Evolutionary conservation across 2,888 invertebrate genomes (phyloP), one percentile per base, ranked within the genome.

Genomic region (Nemoura dubitans): DNA sequence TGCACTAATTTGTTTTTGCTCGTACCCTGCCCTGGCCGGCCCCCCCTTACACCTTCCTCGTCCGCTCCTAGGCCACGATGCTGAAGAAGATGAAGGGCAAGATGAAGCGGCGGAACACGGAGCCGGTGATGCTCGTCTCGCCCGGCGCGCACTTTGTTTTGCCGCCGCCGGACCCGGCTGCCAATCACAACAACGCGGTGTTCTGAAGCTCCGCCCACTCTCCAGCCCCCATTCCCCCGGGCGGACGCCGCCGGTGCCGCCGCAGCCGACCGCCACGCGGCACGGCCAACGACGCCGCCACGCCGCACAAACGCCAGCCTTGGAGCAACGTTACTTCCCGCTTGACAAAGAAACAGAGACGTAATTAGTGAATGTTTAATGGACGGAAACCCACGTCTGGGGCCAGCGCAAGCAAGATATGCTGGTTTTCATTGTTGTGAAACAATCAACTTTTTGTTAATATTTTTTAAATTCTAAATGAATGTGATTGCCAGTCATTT

Each of bases 71-170:
- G 99, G 99, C 99, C 92, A 99, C 99, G 93, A 99, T 99, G 99
- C 95, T 99, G 94, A 99, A 99, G 96, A 99, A 99, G 95, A 96
- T 96, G 93, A 97, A 97, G 93, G 95, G 95, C 91, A 99, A 99
- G 95, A 98, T 98, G 95, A 98, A 98, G 93, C 95, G 98, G 90
- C 96, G 98, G 92, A 97, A 98, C 93, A 97, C 97, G 90, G 97
- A 97, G 93, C 96, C 96, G 90, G 94, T 94, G 90, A 95, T 96
- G 95, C 91, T 93, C 90, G 92, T 93, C 87, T 92, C 93, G 86
- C 93, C 93, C 25, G 92, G 91, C 42, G 90, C 92, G 89, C 92
- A 92, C 92, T 88, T 88, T 82, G 86, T 87, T 78, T 77, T 88
- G 86, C 87, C 88, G 5, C 87, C 87, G 3, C 85, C 86, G 25